Evolutionary conservation across 2,113 vertebrate genomes (phyloP), one percentile per base, ranked within the genome.

Genomic region (Charina bottae): DNA sequence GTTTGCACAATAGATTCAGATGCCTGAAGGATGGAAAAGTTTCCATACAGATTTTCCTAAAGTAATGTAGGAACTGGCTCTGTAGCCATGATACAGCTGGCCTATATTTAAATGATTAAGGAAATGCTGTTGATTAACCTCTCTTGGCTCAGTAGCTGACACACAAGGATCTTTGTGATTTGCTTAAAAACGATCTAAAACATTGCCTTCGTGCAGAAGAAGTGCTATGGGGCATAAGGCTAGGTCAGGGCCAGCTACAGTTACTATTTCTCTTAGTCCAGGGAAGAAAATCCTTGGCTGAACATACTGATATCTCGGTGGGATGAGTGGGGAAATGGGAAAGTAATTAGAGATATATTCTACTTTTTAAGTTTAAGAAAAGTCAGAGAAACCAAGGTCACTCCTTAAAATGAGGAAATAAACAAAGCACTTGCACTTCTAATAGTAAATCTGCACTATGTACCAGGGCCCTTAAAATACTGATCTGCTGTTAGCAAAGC

Each of bases 71-170:
- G 93, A 92, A 87, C 1, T 1, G 68, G 89, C 93, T 83, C n/a
- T 60, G 23, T 23, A 91, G 93, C 88, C 7, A 62, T 49, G 49
- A 49, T 33, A 60, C 93, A 92, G 53, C 89, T 90, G 93, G 93
- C 90, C 56, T 42, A 1, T 83, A 92, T 93, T 93, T 94, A 56
- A 89, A 1, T 89, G 95, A 96, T 91, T 96, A 93, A 89, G 60
- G 86, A 92, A 33, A 24, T 2, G n/a, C 11, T 42, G 17, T 87
- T 0, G 8, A 92, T 94, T 94, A 94, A 93, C 49, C 28, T 91
- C 68, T 94, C 7, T 59, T 94, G 92, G 56, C 86, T 89, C 60
- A 64, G 88, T 93, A 90, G 26, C 83, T 90, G 87, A 92, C 92
- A 95, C 78, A 87, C 90, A 92, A 86, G 93, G 86, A 59, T 54